Evolutionary conservation across 2,113 vertebrate species (phyloP), one percentile per base, ranked within the genome.

Genomic region (Ancistrus triradiatus): DNA sequence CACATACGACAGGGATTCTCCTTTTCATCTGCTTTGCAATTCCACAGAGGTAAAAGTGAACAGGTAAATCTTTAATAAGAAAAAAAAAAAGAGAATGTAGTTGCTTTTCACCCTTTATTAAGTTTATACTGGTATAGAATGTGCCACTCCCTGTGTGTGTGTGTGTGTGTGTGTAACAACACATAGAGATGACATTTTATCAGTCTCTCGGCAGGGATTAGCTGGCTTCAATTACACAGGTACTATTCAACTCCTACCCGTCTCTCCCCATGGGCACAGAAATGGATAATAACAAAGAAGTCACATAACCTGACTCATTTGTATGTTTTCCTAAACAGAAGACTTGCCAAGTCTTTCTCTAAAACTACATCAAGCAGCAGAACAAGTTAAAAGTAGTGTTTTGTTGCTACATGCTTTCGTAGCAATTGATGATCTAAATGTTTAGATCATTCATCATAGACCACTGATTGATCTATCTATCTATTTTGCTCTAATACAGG

Each of bases 61-160:
- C n/a, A n/a, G n/a, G n/a, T n/a, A n/a, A n/a, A n/a, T n/a, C n/a
- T n/a, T n/a, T n/a, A n/a, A n/a, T n/a, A n/a, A n/a, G n/a, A n/a
- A n/a, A n/a, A n/a, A n/a, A n/a, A n/a, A n/a, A n/a, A 42, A 10
- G 27, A 31, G 31, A 57, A 47, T 56, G 6, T 44, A 35, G 6
- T 50, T 61, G 22, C 27, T 21, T 62, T 56, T 62, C 15, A 15
- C 52, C 11, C 52, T 22, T 58, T 64, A 46, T 47, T 58, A 40
- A 64, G 56, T 70, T 78, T 73, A 46, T 19, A 47, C 69, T 69
- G 69, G 46, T 59, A 51, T 76, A 77, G 77, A 84, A 85, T 81
- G 81, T 63, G 73, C 80, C 78, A 77, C 79, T 81, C 79, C 79
- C 69, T 13, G 21, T 42, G 48, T 52, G 21, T 38, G 4, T 15